Percentiles rank a stretch among this genome's conserved stretches.
These are phyloP conservation scores for Dreissena rostriformis DNA, from an alignment of 1,140 invertebrate genomes.

Conservation along the genomic window DNA sequence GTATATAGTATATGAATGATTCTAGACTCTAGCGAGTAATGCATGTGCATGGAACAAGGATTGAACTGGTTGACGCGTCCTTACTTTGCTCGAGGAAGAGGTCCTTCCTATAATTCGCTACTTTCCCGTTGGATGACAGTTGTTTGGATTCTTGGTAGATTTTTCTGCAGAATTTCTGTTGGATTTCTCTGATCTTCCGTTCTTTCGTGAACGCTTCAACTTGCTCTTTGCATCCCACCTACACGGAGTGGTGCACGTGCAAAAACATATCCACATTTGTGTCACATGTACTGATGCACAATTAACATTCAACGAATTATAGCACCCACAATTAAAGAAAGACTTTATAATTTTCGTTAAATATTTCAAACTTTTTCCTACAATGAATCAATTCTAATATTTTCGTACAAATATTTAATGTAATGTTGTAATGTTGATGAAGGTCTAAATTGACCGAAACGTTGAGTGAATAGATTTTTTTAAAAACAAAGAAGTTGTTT, in stretches of 20 bases:
- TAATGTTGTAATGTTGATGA: too few species aligned
- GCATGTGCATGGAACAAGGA: neutral
- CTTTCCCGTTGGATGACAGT: neutral
- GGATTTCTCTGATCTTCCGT: neutral
- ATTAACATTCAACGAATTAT: neutral
- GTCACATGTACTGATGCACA: neutral
- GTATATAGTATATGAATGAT: neutral
- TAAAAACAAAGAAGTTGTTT: too few species aligned
- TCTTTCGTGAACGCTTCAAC: neutral
- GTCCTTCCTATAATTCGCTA: neutral
- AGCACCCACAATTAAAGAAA: neutral
- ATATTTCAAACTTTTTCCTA: too few species aligned
- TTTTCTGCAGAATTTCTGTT: neutral
- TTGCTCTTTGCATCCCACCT: neutral
- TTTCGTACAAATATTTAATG: too few species aligned
- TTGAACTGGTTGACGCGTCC: neutral
- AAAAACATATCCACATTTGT: neutral
- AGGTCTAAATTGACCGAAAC: too few species aligned
- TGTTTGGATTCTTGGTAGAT: neutral
- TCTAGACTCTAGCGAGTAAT: too few species aligned
- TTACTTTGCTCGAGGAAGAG: slow-evolving; percentile 7
- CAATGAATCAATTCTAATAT: too few species aligned
- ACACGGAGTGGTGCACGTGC: neutral
- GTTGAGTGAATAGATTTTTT: too few species aligned
- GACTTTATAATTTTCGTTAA: neutral